Base-by-base conservation (phyloP, 2,888 invertebrate genomes). In the Aquatica leii region DNA sequence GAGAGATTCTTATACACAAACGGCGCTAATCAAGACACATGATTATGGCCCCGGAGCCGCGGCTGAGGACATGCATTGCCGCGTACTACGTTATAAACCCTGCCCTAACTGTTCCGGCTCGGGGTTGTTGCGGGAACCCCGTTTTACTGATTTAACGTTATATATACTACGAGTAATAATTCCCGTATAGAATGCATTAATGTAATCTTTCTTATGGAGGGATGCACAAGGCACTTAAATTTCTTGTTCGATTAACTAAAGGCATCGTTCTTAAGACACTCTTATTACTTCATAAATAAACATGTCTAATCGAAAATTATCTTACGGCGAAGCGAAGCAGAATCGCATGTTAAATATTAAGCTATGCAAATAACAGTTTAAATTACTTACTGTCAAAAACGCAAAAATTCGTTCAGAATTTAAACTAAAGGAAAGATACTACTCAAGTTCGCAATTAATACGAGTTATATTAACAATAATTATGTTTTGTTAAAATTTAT, bases 21-120 rank as follows among this genome's bases (percentile, higher is more conserved):
- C 78, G 80, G 79, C 76, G 79, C 80, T 81, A 81, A 81, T 81
- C 81, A 81, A 81, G 81, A 81, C 81, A 79, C 80, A 81, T 78
- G 81, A 81, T 81, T 81, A 81, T 81, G 78, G 79, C 75, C 73
- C 71, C 74, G 73, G 70, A 73, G 73, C 76, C 74, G 74, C 73
- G 71, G 71, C 73, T 72, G 73, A 75, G 76, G 76, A 76, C 75
- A 76, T 77, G 76, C 74, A 73, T 71, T 71, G 72, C 74, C 75
- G 74, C 74, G 73, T 73, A 74, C 71, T 72, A 70, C 73, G 73
- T 72, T 73, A 76, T 76, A 76, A 75, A 76, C 74, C 74, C 75
- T 75, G 69, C 68, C 70, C 65, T 71, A 71, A 66, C 67, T 66
- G 72, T 69, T 73, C 66, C 63, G 61, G 55, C 67, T 66, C 65